Conservation (phyloP, 2,888 invertebrate species). For the Alloscopus bannaensis region DNA sequence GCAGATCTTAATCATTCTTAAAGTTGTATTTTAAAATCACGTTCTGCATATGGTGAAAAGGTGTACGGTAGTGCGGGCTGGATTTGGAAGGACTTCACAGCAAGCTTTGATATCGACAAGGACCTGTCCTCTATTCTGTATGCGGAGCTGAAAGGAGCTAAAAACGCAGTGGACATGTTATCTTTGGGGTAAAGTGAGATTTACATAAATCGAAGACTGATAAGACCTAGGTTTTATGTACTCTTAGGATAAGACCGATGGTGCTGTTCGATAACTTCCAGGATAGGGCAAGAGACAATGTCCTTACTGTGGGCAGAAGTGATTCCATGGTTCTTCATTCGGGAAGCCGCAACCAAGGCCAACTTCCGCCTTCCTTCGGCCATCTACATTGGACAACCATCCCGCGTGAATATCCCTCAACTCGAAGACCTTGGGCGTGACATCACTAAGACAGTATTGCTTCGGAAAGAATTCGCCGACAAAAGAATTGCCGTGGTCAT, state of each 20-base stretch:
- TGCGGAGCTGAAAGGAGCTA: conserved; percentile 3
- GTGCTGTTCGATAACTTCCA: not conserved
- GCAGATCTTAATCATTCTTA: not conserved
- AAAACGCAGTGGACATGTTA: conserved; percentile 26
- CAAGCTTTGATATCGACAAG: conserved; percentile 35
- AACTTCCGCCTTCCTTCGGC: conserved; percentile 42
- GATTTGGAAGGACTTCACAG: conserved; percentile 40
- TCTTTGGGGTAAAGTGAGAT: conserved; percentile 39
- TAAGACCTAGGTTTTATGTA: no score
- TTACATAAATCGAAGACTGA: no score
- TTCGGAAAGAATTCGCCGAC: conserved; percentile 11
- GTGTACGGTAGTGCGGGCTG: conserved; percentile 34
- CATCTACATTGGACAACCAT: conserved; percentile 54
- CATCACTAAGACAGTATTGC: conserved; percentile 19
- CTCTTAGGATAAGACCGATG: no score
- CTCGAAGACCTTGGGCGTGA: conserved; percentile 46
- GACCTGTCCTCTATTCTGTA: conserved; percentile 14
- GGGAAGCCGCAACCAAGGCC: conserved; percentile 41
- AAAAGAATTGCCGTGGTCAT: conserved; percentile 62
- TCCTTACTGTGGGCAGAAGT: conserved; percentile 67
- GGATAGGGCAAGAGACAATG: conserved; percentile 17
- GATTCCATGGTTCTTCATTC: conserved; percentile 65
- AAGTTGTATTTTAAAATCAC: no score
- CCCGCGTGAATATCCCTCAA: conserved; percentile 12
- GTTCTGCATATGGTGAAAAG: conserved; percentile 4